Percentiles rank a stretch among this genome's conserved stretches.
These are phyloP conservation scores for Empidonax traillii DNA, from an alignment of 2,113 vertebrate species.

Conservation along the genomic window DNA sequence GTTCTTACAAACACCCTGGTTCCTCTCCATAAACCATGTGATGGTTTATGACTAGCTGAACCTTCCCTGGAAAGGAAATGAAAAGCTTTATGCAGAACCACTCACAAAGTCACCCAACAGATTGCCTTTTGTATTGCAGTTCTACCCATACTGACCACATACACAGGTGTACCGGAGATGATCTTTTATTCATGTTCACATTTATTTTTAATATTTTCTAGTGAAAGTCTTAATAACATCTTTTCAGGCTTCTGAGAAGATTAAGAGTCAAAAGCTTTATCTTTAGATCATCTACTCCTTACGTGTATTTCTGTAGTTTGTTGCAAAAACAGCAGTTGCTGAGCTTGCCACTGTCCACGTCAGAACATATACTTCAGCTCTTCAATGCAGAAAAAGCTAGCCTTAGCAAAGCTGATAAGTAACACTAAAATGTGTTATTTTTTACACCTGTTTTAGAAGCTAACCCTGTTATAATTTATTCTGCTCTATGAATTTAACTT, in stretches of 20 bases:
- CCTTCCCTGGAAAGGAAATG: background rate
- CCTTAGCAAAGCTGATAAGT: conserved; percentile 63
- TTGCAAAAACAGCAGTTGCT: conserved; percentile 25
- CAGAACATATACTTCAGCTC: conserved; percentile 53
- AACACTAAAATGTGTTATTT: conserved; percentile 71
- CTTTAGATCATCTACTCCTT: background rate
- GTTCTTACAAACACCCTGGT: background rate
- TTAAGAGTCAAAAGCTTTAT: background rate
- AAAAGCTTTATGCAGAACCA: background rate
- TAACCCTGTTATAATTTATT: conserved; percentile 71
- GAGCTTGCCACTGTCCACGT: conserved; percentile 31
- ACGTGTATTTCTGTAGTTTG: conserved; percentile 11
- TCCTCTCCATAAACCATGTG: background rate
- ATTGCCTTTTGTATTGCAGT: background rate
- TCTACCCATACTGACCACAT: background rate
- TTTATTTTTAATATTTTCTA: background rate
- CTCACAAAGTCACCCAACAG: background rate
- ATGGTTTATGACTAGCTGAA: background rate
- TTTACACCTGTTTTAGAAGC: conserved; percentile 69
- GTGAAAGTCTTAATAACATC: background rate
- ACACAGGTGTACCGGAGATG: background rate
- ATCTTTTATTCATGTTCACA: background rate
- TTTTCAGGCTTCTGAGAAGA: background rate
- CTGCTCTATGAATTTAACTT: conserved; percentile 67
- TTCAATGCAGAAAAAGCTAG: conserved; percentile 49